These are phyloP conservation scores for Sebastes steindachneri DNA, from an alignment of 2,797 vertebrate genomes.

Conservation along the genomic window DNA sequence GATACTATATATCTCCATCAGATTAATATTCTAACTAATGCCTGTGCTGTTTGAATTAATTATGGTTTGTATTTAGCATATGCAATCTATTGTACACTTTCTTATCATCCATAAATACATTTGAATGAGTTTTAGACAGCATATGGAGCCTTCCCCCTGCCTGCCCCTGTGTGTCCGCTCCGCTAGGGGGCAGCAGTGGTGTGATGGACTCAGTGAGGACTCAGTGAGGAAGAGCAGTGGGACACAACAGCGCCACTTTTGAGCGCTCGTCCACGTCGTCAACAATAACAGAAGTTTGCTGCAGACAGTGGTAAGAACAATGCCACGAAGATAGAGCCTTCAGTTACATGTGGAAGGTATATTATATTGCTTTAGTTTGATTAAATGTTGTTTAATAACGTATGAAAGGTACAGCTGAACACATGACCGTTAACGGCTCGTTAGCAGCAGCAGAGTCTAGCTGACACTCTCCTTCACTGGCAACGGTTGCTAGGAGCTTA, in stretches of 20 bases:
- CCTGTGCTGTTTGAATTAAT: not conserved
- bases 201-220: rapidly evolving
- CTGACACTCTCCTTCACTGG: not conserved
- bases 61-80: not conserved
- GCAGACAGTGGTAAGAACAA: not conserved
- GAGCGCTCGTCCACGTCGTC: constrained; percentile 2
- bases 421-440: not conserved
- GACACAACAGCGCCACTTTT: constrained; percentile 70
- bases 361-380: not conserved
- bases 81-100: not conserved
- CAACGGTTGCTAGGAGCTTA: constrained; percentile 55
- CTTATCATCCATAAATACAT: not conserved
- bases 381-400: not conserved
- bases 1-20: not conserved
- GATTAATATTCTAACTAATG: not conserved
- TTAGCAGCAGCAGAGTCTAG: not conserved
- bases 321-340: not conserved
- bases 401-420: not conserved
- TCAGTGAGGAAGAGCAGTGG: constrained; percentile 9
- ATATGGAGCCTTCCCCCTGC: not conserved
- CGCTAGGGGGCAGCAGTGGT: constrained; percentile 42
- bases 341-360: not conserved
- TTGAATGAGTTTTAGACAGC: not conserved
- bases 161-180: not conserved
- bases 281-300: constrained; percentile 12